Conservation (phyloP, 2,797 vertebrate genomes). For the Sciurus carolinensis region DNA sequence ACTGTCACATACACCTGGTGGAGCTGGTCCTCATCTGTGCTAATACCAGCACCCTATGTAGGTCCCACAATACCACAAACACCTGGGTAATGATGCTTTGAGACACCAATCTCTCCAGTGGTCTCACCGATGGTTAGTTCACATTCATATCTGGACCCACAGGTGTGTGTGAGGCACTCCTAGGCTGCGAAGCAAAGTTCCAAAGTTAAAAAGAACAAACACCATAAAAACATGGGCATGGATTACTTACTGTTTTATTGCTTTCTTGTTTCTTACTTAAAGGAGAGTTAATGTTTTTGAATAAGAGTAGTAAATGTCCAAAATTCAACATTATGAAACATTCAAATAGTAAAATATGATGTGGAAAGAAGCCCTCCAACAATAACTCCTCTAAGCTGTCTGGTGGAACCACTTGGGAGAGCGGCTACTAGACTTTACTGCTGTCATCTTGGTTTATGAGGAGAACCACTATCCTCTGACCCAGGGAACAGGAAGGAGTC, state of each 20-base stretch:
- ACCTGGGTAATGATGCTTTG: not conserved
- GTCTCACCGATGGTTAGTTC: not conserved
- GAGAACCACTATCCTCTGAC: not conserved
- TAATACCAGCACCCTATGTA: accelerated
- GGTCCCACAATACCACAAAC: not conserved
- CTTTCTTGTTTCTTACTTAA: slow-evolving; percentile 67
- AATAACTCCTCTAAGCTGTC: slow-evolving; percentile 37
- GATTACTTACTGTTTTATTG: slow-evolving; percentile 71
- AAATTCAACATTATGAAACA: slow-evolving; percentile 80
- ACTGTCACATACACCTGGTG: not conserved
- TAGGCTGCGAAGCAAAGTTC: slow-evolving; percentile 1
- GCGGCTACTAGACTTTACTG: not conserved
- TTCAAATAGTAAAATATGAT: slow-evolving; percentile 72
- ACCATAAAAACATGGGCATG: not conserved
- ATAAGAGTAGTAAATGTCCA: slow-evolving; percentile 78
- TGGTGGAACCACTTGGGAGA: not conserved
- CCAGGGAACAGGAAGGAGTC: not conserved
- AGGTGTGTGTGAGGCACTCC: not conserved
- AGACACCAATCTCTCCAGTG: accelerated
- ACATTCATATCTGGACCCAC: not conserved
- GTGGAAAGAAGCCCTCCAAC: slow-evolving; percentile 13
- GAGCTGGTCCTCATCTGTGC: not conserved
- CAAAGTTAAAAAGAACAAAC: not conserved
- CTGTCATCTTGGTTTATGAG: not conserved
- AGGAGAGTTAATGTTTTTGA: slow-evolving; percentile 73